Evolutionary conservation across 1,140 invertebrate species (phyloP).

Genomic region (Rhyacophila brunnea): DNA sequence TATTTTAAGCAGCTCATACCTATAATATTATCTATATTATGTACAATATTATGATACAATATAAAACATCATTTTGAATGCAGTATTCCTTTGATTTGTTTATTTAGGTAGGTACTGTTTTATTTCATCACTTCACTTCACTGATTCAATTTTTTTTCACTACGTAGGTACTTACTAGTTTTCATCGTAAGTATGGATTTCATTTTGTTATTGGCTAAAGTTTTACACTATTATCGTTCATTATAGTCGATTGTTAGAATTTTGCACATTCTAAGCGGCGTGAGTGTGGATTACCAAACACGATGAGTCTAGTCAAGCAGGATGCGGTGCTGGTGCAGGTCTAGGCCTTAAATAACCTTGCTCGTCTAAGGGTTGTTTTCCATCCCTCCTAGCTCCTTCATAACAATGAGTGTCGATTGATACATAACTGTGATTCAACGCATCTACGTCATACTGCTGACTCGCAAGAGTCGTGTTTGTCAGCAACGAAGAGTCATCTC

Average conservation of each 20-base stretch:
- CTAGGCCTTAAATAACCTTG: constrained; percentile 54
- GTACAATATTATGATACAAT: background rate
- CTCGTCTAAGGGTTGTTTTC: constrained; percentile 45
- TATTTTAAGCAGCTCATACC: background rate
- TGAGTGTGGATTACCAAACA: background rate
- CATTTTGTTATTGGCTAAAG: too few species aligned
- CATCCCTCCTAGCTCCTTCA: constrained; percentile 45
- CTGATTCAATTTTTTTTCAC: background rate
- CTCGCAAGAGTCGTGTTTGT: constrained; percentile 53
- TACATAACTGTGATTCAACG: constrained; percentile 53
- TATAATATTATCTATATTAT: background rate
- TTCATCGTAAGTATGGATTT: too few species aligned
- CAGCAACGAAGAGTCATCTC: constrained; percentile 53
- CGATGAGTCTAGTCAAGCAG: background rate
- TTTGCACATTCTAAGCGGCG: background rate
- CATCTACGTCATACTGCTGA: constrained; percentile 51
- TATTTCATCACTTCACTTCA: background rate
- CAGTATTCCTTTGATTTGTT: background rate
- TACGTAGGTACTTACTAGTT: too few species aligned
- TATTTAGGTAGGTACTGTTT: background rate
- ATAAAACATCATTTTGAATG: too few species aligned
- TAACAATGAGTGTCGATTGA: constrained; percentile 55
- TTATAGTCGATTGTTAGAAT: too few species aligned
- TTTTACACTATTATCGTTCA: too few species aligned
- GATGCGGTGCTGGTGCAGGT: constrained; percentile 37